Percentiles rank a stretch among this genome's conserved stretches.
These are phyloP conservation scores for Amblyjoppa fuscipennis DNA, from an alignment of 2,888 invertebrate genomes.

Conservation along the genomic window DNA sequence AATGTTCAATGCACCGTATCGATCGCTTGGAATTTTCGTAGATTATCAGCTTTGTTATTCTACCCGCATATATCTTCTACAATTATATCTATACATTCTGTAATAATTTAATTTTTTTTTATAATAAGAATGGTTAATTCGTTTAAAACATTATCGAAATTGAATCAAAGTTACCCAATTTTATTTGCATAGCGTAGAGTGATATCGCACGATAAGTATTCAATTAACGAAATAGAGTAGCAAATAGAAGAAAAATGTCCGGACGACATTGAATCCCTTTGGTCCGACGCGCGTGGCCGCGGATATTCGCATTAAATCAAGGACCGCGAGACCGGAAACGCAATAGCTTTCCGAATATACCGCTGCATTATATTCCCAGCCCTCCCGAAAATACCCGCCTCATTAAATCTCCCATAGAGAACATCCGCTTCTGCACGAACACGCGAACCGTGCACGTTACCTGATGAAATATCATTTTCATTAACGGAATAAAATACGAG, in stretches of 20 bases:
- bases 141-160: not conserved
- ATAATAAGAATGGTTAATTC: no score
- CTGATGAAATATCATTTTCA: not conserved
- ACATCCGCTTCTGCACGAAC: not conserved
- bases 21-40: not conserved
- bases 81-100: no score
- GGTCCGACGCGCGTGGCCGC: constrained; percentile 25
- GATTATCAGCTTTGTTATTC: not conserved
- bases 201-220: constrained; percentile 16
- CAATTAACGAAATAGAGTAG: not conserved
- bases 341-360: constrained; percentile 12
- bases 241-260: constrained; percentile 40
- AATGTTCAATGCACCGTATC: not conserved
- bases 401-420: not conserved
- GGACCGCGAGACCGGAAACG: constrained; percentile 30
- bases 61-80: not conserved
- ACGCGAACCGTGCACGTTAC: not conserved
- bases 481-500: not conserved
- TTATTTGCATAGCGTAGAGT: not conserved
- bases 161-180: not conserved
- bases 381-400: not conserved
- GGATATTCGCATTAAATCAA: constrained; percentile 30
- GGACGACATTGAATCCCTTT: constrained; percentile 39
- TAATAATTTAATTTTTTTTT: no score
- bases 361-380: not conserved